Conservation (phyloP, 1,140 invertebrate species). For the Teleopsis dalmanni region DNA sequence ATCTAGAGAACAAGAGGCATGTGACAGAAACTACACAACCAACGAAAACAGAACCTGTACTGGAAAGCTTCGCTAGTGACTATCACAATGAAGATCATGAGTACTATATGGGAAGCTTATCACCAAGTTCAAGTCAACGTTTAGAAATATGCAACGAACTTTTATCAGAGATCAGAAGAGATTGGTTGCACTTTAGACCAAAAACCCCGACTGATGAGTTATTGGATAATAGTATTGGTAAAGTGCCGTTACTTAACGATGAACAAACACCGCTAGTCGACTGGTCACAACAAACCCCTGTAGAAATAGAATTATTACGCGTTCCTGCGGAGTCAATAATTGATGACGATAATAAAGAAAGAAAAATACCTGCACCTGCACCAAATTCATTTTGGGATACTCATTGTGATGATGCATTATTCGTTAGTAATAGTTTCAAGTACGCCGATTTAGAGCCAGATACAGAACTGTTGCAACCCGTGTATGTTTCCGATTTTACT, state of each 20-base stretch:
- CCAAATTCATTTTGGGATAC: constrained; percentile 6
- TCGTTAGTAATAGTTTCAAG: constrained; percentile 33
- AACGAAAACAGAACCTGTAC: constrained; percentile 14
- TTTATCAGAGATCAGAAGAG: constrained; percentile 35
- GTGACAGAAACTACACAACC: constrained; percentile 6
- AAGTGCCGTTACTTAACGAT: constrained; percentile 37
- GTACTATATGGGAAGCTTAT: constrained; percentile 33
- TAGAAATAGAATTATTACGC: constrained; percentile 49
- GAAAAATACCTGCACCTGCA: background rate
- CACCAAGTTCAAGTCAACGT: constrained; percentile 39
- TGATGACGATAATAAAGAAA: background rate
- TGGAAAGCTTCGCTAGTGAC: constrained; percentile 5
- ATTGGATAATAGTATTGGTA: constrained; percentile 21
- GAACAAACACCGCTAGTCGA: constrained; percentile 40
- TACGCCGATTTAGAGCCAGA: constrained; percentile 39
- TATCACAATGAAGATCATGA: no score
- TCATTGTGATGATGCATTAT: constrained; percentile 17
- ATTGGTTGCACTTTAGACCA: constrained; percentile 66
- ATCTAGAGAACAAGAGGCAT: background rate
- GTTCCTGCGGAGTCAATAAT: constrained; percentile 20
- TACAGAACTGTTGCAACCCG: constrained; percentile 32
- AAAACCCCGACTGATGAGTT: constrained; percentile 53
- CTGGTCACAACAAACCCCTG: constrained; percentile 49
- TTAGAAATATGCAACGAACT: constrained; percentile 41
- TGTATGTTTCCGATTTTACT: constrained; percentile 21